Conservation (phyloP, 2,888 invertebrate genomes). For the Pycnomerus fuliginosus region DNA sequence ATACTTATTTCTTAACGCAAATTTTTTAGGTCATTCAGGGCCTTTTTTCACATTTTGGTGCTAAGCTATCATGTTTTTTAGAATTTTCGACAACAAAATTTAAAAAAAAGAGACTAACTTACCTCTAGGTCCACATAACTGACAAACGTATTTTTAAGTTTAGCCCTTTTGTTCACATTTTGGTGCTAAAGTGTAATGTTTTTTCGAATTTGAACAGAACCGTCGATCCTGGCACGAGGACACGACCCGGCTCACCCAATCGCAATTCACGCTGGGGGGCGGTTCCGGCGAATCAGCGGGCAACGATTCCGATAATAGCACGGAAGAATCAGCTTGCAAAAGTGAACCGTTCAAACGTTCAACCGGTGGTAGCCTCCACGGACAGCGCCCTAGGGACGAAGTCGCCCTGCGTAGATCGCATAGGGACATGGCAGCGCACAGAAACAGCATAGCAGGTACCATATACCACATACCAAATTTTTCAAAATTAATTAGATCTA, state of each 20-base stretch:
- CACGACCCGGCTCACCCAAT: conserved; percentile 61
- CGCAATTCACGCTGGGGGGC: conserved; percentile 65
- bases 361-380: conserved; percentile 43
- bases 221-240: conserved; percentile 75
- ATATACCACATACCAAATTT: too few relatives aligned
- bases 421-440: conserved; percentile 43
- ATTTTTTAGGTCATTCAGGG: too few relatives aligned
- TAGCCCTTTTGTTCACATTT: too few relatives aligned
- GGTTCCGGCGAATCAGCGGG: conserved; percentile 66
- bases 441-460: conserved; percentile 48
- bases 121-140: too few relatives aligned
- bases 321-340: conserved; percentile 56
- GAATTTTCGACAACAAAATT: too few relatives aligned
- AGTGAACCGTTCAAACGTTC: conserved; percentile 38
- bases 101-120: too few relatives aligned
- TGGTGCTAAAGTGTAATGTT: conserved; percentile 12
- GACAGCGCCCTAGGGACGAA: conserved; percentile 49
- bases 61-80: too few relatives aligned
- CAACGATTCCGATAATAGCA: conserved; percentile 77
- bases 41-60: too few relatives aligned
- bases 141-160: too few relatives aligned
- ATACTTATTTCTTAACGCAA: too few relatives aligned
- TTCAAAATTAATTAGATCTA: too few relatives aligned
- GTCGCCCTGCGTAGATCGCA: conserved; percentile 46
- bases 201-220: conserved; percentile 54